phyloP scores from a whole-genome alignment of 2,888 invertebrate species.

The Chorisops tibialis region DNA sequence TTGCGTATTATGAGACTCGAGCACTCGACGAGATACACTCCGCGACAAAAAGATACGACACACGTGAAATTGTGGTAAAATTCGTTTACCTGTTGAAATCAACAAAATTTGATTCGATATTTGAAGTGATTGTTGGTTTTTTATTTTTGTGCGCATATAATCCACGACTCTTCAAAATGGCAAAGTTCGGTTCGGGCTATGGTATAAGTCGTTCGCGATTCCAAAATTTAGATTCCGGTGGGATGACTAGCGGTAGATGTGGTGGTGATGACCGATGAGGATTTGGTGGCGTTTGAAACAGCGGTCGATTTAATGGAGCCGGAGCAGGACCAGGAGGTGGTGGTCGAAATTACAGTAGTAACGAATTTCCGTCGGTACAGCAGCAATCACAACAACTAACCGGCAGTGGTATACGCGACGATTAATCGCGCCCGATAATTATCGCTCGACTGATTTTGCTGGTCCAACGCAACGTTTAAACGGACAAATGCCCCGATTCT shows the following conservation, averaged over 20 bases:
- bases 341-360: slow-evolving; percentile 21
- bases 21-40: too few species aligned
- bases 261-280: slow-evolving; percentile 36
- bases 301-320: neutral
- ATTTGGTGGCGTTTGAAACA: slow-evolving; percentile 36
- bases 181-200: slow-evolving; percentile 47
- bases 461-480: slow-evolving; percentile 38
- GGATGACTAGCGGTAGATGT: slow-evolving; percentile 33
- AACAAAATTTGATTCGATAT: neutral
- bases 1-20: too few species aligned
- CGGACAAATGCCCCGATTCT: slow-evolving; percentile 41
- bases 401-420: neutral
- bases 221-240: slow-evolving; percentile 32
- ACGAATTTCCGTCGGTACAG: slow-evolving; percentile 27
- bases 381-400: slow-evolving; percentile 14
- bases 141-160: slow-evolving; percentile 58
- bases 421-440: slow-evolving; percentile 11
- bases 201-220: slow-evolving; percentile 39
- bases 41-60: too few species aligned
- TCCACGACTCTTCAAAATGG: slow-evolving; percentile 78
- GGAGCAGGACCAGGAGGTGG: too few species aligned
- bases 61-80: too few species aligned
- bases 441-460: neutral
- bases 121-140: neutral
- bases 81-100: too few species aligned